A percentile compares a stretch with the other conserved stretches of the same genome.
These are phyloP conservation scores for Trachelus tabidus DNA, from an alignment of 2,888 invertebrate species.

Conservation along the genomic window DNA sequence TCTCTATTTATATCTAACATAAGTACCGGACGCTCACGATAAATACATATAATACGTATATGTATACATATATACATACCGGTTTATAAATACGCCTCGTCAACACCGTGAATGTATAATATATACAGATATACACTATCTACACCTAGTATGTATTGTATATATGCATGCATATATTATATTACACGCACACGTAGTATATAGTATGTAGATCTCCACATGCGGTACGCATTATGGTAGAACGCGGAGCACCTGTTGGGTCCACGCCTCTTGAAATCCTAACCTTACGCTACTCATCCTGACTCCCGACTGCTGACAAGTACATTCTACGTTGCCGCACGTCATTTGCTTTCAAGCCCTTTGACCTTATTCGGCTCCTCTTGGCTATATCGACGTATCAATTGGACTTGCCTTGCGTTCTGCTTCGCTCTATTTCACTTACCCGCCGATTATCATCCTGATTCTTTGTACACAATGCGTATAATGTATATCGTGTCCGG, in stretches of 20 bases:
- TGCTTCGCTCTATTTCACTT: neutral
- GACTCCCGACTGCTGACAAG: neutral
- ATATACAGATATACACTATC: neutral
- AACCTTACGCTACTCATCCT: neutral
- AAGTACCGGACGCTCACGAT: neutral
- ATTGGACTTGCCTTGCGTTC: neutral
- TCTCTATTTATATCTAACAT: constrained; percentile 2
- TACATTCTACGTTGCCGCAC: neutral
- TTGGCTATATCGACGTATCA: neutral
- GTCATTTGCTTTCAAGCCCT: neutral
- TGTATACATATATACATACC: neutral
- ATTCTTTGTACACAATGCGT: too few species aligned
- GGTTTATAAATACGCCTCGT: neutral
- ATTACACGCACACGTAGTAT: neutral
- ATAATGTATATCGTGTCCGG: too few species aligned
- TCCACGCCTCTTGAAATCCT: constrained; percentile 3
- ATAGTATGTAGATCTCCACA: neutral
- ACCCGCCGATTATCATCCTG: too few species aligned
- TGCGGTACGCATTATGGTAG: neutral
- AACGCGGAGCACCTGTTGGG: neutral
- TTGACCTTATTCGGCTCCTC: neutral
- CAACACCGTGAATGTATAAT: neutral
- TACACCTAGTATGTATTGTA: neutral
- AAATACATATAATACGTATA: neutral
- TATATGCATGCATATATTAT: neutral